phyloP scores from a whole-genome alignment of 2,797 vertebrate species.

The Distichodus sexfasciatus region DNA sequence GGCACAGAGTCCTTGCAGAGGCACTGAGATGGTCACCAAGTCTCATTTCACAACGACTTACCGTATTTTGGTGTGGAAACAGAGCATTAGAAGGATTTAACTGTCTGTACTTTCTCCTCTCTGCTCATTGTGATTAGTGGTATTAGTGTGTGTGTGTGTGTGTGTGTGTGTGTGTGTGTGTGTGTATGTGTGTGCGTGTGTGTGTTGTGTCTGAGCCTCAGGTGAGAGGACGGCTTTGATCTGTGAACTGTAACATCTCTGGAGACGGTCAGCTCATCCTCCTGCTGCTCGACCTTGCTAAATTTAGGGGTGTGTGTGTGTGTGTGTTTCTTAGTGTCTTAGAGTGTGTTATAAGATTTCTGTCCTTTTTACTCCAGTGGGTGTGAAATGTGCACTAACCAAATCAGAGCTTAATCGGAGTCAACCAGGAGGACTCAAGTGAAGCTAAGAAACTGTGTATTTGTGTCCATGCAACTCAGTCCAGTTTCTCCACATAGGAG shows the following conservation, averaged over 20 bases:
- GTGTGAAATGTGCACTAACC: constrained; percentile 29
- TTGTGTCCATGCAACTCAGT: not conserved
- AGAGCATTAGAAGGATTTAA: too few relatives aligned
- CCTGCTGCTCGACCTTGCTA: constrained; percentile 4
- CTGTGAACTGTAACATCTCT: constrained; percentile 25
- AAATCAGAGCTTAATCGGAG: constrained; percentile 39
- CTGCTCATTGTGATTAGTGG: constrained; percentile 9
- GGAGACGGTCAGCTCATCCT: not conserved
- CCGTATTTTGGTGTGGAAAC: too few relatives aligned
- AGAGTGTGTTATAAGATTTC: constrained; percentile 33
- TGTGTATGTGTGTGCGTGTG: constrained; percentile 1
- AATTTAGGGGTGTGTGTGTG: too few relatives aligned
- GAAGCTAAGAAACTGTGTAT: constrained; percentile 30
- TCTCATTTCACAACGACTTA: not conserved
- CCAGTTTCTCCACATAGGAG: too few relatives aligned
- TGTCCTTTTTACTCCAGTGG: constrained; percentile 22
- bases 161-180: not conserved
- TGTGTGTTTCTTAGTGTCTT: too few relatives aligned
- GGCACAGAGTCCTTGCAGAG: too few relatives aligned
- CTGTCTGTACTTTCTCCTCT: not conserved
- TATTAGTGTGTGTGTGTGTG: not conserved
- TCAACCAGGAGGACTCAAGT: constrained; percentile 18
- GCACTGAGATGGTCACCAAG: too few relatives aligned
- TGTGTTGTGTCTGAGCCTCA: not conserved
- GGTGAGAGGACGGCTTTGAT: constrained; percentile 30